Base-by-base conservation (phyloP, 1,140 invertebrate genomes). In the Drosophila sp. region DNA sequence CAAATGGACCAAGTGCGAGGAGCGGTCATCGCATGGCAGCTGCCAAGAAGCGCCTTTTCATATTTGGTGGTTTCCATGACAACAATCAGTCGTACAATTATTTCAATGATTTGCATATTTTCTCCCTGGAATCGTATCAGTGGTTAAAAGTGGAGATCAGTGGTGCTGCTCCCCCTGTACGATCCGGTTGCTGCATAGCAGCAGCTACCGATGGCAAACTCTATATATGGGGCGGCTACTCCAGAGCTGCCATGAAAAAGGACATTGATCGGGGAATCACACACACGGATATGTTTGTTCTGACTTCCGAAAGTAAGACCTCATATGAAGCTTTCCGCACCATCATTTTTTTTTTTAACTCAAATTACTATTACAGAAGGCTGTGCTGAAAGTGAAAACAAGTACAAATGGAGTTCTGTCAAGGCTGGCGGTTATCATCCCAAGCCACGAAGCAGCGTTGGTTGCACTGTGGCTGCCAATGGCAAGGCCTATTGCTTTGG, bases 21-120 rank as follows among this genome's bases (percentile, higher is more conserved):
- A 98, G 97, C 92, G 98, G 98, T 0, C 98, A 99, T 91, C 93
- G 97, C 69, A 98, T 98, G 97, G 93, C 95, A 5, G 93, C 94
- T 4, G 82, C 94, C 0, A 93, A 95, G 11, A 97, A 97, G 86
- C 97, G 96, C 76, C 90, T 99, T 0, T 93, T 98, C 72, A 93
- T 98, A 25, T 99, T 98, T 94, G 98, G 98, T 1, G 98, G 98
- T 17, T 99, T 98, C 91, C 95, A 97, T 89, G 97, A 98, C 92
- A 98, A 98, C 92, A 94, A 95, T 4, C 94, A 96, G 64, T 95
- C 97, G 56, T 98, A 96, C 89, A 96, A 96, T 80, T 99, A 98
- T 92, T 98, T 95, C 87, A 98, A 98, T 92, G 98, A 99, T 93
- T 90, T 98, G 3, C 94, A 98, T 92, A 92, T 94, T 30, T 98